A percentile compares a stretch with the other conserved stretches of the same genome.
phyloP scores from a whole-genome alignment of 1,140 invertebrate species.

The Cecropterus lyciades region DNA sequence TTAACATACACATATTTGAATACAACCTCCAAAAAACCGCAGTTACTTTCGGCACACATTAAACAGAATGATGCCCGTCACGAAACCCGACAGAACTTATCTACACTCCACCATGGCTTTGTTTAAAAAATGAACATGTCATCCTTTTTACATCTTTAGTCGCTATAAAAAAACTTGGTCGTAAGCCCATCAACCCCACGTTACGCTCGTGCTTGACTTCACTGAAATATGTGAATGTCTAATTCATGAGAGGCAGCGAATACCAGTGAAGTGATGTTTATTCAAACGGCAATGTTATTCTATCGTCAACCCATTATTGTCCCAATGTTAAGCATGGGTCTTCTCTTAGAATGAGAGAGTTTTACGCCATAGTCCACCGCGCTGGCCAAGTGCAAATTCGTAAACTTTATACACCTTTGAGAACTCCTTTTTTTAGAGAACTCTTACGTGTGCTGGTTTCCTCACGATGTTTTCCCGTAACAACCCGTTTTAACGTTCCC shows the following conservation, averaged over 20 bases:
- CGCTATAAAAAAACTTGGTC: constrained; percentile 40
- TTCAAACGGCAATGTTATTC: background rate
- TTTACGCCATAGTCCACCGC: too few relatives aligned
- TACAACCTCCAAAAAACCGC: background rate
- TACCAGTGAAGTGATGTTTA: background rate
- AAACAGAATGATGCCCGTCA: constrained; percentile 1
- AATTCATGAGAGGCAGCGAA: constrained; percentile 35
- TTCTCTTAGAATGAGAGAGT: too few relatives aligned
- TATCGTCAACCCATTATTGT: too few relatives aligned
- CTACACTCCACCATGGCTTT: constrained; percentile 28
- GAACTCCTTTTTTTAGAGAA: too few relatives aligned
- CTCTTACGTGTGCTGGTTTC: too few relatives aligned
- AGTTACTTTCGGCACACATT: background rate
- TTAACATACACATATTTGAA: too few relatives aligned
- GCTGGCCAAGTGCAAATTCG: too few relatives aligned
- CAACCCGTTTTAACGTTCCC: too few relatives aligned
- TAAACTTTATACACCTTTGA: too few relatives aligned
- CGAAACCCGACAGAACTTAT: constrained; percentile 24
- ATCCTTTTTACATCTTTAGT: constrained; percentile 40
- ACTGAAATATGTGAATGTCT: constrained; percentile 50
- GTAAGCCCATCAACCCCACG: constrained; percentile 38
- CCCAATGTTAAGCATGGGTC: too few relatives aligned
- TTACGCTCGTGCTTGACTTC: constrained; percentile 53
- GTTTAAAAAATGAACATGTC: constrained; percentile 36
- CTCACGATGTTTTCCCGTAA: too few relatives aligned